Conservation (phyloP, 2,888 invertebrate species). For the Rhingia rostrata region DNA sequence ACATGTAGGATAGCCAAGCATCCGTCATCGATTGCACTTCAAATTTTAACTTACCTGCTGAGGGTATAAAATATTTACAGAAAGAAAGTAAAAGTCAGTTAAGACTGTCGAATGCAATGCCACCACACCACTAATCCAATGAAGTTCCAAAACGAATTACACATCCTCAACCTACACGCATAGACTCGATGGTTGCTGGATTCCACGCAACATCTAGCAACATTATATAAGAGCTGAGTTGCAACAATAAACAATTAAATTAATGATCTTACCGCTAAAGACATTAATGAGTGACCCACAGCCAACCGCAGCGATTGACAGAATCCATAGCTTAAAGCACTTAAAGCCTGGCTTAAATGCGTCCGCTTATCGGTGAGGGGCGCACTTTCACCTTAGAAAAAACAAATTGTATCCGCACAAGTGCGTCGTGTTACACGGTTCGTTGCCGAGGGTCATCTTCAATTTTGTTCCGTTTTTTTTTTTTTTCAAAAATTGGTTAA, state of each 20-base stretch:
- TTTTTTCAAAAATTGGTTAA: neutral
- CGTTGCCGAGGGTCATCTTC: conserved; percentile 49
- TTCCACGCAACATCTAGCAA: conserved; percentile 1
- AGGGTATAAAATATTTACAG: conserved; percentile 5
- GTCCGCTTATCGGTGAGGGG: conserved; percentile 45
- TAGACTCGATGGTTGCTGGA: neutral
- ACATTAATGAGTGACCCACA: conserved; percentile 51
- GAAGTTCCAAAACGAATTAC: conserved; percentile 35
- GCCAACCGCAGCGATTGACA: conserved; percentile 16
- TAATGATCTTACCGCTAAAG: conserved; percentile 49
- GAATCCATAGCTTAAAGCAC: conserved; percentile 30
- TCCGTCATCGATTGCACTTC: conserved; percentile 49
- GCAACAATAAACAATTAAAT: conserved; percentile 63
- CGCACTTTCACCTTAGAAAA: conserved; percentile 66
- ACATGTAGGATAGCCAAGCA: conserved; percentile 41
- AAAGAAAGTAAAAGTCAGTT: conserved; percentile 56
- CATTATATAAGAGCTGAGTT: conserved; percentile 54
- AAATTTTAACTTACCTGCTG: conserved; percentile 1
- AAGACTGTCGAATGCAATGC: conserved; percentile 51
- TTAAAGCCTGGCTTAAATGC: conserved; percentile 27
- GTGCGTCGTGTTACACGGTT: conserved; percentile 50
- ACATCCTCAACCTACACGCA: conserved; percentile 37
- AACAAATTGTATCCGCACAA: conserved; percentile 20
- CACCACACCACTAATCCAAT: conserved; percentile 36
- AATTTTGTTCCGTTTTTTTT: neutral